These are phyloP conservation scores for Parnassius mnemosyne DNA, from an alignment of 2,888 invertebrate species.

Conservation along the genomic window DNA sequence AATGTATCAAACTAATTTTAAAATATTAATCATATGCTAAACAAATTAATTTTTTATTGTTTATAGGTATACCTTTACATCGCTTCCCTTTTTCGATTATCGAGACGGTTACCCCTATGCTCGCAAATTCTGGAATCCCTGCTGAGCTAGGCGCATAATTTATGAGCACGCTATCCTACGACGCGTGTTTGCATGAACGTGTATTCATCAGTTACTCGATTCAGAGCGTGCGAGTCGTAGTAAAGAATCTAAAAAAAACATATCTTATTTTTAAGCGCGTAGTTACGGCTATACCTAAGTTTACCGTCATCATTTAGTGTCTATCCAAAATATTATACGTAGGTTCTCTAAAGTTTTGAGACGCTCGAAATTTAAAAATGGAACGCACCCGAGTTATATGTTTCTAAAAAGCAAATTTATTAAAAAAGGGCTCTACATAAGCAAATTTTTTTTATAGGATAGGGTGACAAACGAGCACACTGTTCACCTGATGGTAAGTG, in stretches of 20 bases:
- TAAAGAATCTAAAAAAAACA: conserved; percentile 9
- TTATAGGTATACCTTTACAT: not conserved
- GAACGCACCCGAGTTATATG: too few species aligned
- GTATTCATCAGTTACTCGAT: conserved; percentile 16
- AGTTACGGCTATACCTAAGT: not conserved
- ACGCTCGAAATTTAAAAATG: too few species aligned
- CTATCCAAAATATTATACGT: too few species aligned
- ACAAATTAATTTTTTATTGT: too few species aligned
- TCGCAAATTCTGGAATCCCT: conserved; percentile 22
- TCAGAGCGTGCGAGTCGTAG: conserved; percentile 3
- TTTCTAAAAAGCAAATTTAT: too few species aligned
- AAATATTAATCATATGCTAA: too few species aligned
- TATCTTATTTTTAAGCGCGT: conserved; percentile 11
- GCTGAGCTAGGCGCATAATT: conserved; percentile 18
- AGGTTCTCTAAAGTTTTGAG: too few species aligned
- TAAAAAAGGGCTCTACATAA: too few species aligned
- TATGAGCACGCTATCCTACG: conserved; percentile 20
- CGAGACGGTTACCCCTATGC: conserved; percentile 21
- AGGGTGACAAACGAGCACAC: too few species aligned
- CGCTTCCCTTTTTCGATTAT: conserved; percentile 26
- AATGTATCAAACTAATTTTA: too few species aligned
- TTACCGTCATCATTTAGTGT: not conserved
- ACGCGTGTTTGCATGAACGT: conserved; percentile 13
- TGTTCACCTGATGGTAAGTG: too few species aligned
- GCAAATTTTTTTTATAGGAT: too few species aligned